Evolutionary conservation across 2,797 vertebrate species (phyloP).

Genomic region (Dryobates pubescens): DNA sequence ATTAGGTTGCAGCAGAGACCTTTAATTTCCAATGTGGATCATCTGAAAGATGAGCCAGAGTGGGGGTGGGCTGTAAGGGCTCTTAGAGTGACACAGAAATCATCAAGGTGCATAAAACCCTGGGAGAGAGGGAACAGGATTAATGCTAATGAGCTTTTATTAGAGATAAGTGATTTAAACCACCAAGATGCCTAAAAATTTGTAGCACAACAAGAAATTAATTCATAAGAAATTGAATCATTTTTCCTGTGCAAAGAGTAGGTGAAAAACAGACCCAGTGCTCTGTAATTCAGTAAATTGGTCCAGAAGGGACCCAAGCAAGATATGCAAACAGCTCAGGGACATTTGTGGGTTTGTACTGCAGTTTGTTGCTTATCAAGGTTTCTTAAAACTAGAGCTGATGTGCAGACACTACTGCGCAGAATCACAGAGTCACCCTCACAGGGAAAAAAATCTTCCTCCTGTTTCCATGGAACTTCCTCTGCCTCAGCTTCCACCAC

Average conservation of each 20-base stretch:
- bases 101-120: background rate
- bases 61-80: background rate
- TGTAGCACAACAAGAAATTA: background rate
- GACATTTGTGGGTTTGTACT: background rate
- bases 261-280: background rate
- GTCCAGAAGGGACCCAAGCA: background rate
- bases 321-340: background rate
- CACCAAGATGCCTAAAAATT: background rate
- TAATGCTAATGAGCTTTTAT: constrained; percentile 3
- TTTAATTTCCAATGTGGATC: constrained; percentile 22
- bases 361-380: background rate
- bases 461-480: too few species aligned
- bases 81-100: background rate
- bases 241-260: background rate
- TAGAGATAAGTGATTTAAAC: constrained; percentile 43
- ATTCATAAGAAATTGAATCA: background rate
- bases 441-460: too few species aligned
- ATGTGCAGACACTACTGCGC: background rate
- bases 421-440: too few species aligned
- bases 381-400: background rate
- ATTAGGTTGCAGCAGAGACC: background rate
- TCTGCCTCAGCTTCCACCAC: too few species aligned
- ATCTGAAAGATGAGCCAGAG: constrained; percentile 32
- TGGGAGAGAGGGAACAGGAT: background rate
- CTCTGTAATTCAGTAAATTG: background rate